phyloP scores from a whole-genome alignment of 2,797 vertebrate species.

The Platyrinchus mystaceus region DNA sequence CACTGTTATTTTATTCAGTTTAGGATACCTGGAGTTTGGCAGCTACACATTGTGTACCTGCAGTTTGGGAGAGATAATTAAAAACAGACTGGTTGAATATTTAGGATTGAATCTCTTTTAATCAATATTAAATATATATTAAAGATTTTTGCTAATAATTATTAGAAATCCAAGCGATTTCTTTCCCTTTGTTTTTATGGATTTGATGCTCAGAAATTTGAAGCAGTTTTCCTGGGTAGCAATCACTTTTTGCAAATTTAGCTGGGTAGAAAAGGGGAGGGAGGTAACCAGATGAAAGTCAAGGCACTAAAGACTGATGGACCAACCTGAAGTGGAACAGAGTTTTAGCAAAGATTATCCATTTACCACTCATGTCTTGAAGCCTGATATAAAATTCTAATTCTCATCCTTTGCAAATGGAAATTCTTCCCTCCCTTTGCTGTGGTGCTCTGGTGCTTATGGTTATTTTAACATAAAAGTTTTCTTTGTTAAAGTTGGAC shows the following conservation, averaged over 20 bases:
- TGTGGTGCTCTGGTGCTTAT: background rate
- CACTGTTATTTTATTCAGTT: background rate
- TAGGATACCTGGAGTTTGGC: background rate
- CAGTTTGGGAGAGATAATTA: background rate
- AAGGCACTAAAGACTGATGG: background rate
- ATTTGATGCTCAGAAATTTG: background rate
- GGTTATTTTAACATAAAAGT: background rate
- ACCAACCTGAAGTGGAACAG: background rate
- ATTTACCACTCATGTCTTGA: accelerated
- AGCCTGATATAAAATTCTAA: background rate
- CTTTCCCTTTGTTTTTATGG: background rate
- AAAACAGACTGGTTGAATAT: background rate
- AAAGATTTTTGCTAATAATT: background rate
- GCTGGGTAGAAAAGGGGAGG: background rate
- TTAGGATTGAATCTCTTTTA: background rate
- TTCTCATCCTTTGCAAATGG: background rate
- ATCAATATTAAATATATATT: background rate
- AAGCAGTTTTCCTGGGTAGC: background rate
- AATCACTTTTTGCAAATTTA: background rate
- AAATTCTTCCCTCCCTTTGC: background rate
- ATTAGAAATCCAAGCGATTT: background rate
- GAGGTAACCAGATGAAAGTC: background rate
- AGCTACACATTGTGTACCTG: background rate
- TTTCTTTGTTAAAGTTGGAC: background rate
- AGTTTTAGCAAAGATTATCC: background rate